Evolutionary conservation across 2,888 invertebrate species (phyloP), one percentile per base, ranked within the genome.

Genomic region (Microctonus aethiopoides): DNA sequence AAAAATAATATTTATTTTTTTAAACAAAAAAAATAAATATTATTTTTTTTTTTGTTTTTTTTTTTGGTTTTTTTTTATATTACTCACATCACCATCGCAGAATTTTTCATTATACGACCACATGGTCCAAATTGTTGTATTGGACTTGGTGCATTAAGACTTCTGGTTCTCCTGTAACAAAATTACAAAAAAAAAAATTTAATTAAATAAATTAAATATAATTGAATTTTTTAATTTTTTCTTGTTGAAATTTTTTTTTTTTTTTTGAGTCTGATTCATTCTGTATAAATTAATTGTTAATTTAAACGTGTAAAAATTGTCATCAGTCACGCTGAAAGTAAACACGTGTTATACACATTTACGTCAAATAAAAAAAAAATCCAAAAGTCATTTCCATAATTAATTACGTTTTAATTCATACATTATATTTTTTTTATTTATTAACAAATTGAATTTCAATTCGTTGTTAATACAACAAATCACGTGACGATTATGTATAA

Each of bases 91-190:
- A 97, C 95, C 94, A 96, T 95, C 41, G 95, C 95, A 13, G 97
- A 95, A 88, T 95, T 97, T 89, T 97, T 97, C 95, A 97, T 95
- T 86, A 98, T 96, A 79, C 97, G 93, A 81, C 97, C 98, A 89
- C 98, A 98, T 91, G 98, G 98, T 90, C 98, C 98, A 88, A 98
- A 98, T 84, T 97, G 96, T 87, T 97, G 97, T 80, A 97, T 94
- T 0, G 97, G 98, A 76, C 95, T 97, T 10, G 97, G 98, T 20
- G 98, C 98, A 90, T 97, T 98, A 87, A 98, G 90, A 80, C 97
- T 97, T 86, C 97, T 90, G 54, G 97, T 97, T 83, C 97, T 91
- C 92, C 97, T 98, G 90, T 0, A 92, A 91, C 83, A 84, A 85
- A 76, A 75, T 78, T 74, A 73, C 74, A 56, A 59, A 4, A 56